phyloP scores from a whole-genome alignment of 2,797 vertebrate genomes.

The Coccyzus lansbergi region DNA sequence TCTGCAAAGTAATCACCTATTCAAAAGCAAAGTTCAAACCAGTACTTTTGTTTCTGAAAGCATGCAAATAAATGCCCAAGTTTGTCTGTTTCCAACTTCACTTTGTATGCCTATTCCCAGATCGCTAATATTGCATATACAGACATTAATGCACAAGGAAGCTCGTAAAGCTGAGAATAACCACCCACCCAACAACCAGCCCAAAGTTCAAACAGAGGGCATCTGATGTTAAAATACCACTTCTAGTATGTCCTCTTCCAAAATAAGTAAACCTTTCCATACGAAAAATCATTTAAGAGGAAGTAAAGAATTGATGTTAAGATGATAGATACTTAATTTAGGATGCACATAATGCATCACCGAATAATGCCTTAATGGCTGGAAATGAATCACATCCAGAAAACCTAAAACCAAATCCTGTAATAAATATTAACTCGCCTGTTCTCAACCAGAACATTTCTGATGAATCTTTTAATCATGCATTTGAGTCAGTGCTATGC shows the following conservation, averaged over 20 bases:
- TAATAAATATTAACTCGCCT: constrained; percentile 67
- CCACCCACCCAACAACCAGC: neutral
- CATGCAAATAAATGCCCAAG: neutral
- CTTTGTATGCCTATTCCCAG: neutral
- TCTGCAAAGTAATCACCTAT: neutral
- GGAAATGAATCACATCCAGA: constrained; percentile 69
- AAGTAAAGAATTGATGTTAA: constrained; percentile 39
- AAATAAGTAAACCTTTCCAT: constrained; percentile 4
- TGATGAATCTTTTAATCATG: neutral
- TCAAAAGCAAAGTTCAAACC: neutral
- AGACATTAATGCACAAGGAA: neutral
- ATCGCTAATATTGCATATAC: neutral
- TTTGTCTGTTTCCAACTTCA: neutral
- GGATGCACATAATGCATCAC: constrained; percentile 69
- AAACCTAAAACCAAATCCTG: constrained; percentile 63
- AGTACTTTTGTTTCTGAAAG: neutral
- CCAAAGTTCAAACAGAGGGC: neutral
- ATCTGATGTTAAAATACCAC: neutral
- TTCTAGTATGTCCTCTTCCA: neutral
- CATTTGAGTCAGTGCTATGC: neutral
- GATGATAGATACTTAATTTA: constrained; percentile 77
- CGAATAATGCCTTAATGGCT: constrained; percentile 72
- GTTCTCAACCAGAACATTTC: constrained; percentile 24
- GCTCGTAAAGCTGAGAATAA: neutral
- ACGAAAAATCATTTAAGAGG: constrained; percentile 27